Evolutionary conservation across 2,888 invertebrate genomes (phyloP).

Genomic region (Ernsta delagoae): DNA sequence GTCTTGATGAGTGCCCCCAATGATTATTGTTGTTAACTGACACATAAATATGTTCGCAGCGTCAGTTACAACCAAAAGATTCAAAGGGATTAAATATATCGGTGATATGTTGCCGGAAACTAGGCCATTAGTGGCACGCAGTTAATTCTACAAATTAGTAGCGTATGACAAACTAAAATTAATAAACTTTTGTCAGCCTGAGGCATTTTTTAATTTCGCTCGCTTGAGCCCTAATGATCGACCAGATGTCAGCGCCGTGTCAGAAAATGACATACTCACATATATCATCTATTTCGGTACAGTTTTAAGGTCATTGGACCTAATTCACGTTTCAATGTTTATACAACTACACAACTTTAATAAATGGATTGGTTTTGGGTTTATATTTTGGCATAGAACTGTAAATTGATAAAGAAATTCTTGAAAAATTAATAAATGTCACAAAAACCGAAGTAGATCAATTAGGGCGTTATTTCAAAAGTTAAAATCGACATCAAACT

Average conservation of each 20-base stretch:
- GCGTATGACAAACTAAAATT: conserved; percentile 81
- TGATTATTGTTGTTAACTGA: conserved; percentile 71
- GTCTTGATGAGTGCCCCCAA: conserved; percentile 64
- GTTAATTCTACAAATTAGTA: conserved; percentile 82
- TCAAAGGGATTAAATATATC: conserved; percentile 65
- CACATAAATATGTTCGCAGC: conserved; percentile 75
- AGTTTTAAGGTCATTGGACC: conserved; percentile 36
- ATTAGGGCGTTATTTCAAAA: too few species aligned
- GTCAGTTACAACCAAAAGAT: conserved; percentile 50
- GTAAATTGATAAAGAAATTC: too few species aligned
- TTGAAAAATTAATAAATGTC: too few species aligned
- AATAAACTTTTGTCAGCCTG: conserved; percentile 65
- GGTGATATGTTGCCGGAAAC: conserved; percentile 76
- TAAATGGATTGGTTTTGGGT: too few species aligned
- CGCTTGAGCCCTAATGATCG: conserved; percentile 67
- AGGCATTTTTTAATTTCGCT: conserved; percentile 66
- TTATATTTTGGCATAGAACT: too few species aligned
- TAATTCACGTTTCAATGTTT: background rate
- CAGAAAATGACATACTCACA: conserved; percentile 35
- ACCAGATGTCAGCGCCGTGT: conserved; percentile 66
- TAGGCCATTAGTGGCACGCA: conserved; percentile 70
- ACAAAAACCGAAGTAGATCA: too few species aligned
- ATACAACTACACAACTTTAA: background rate
- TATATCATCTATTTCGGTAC: conserved; percentile 53
- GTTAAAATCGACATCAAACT: too few species aligned